Percentiles rank a stretch among this genome's conserved stretches.
Conservation (phyloP, 1,140 invertebrate species). For the Battus philenor region DNA sequence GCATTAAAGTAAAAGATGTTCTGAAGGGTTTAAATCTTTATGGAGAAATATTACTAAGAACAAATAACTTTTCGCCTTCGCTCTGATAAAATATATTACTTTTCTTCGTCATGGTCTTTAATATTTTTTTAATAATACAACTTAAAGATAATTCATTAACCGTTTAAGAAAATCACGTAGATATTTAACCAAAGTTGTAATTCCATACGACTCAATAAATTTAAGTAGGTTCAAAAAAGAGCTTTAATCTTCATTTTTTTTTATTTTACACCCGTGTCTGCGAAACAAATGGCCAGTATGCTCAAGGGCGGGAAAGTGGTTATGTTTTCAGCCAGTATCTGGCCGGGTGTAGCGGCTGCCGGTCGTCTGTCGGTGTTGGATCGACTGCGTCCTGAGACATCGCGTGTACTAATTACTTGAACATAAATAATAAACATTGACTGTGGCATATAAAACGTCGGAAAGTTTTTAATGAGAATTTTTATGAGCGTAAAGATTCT, state of each 20-base stretch:
- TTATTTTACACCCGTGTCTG: slow-evolving; percentile 16
- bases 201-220: too few relatives aligned
- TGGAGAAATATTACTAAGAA: too few relatives aligned
- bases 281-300: slow-evolving; percentile 25
- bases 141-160: too few relatives aligned
- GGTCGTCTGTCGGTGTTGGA: slow-evolving; percentile 35
- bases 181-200: too few relatives aligned
- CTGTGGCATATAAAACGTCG: neutral
- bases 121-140: too few relatives aligned
- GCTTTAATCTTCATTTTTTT: neutral
- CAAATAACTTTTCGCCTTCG: too few relatives aligned
- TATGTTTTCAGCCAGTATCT: slow-evolving; percentile 49
- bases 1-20: too few relatives aligned
- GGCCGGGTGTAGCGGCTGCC: slow-evolving; percentile 38
- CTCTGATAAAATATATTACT: too few relatives aligned
- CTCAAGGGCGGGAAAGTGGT: slow-evolving; percentile 53
- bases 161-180: too few relatives aligned
- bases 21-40: too few relatives aligned
- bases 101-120: too few relatives aligned
- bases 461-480: neutral
- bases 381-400: slow-evolving; percentile 31
- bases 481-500: neutral
- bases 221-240: too few relatives aligned
- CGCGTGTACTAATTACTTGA: slow-evolving; percentile 21
- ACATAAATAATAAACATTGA: slow-evolving; percentile 9